phyloP scores from a whole-genome alignment of 2,888 invertebrate species.

The Pegoplata infirma region DNA sequence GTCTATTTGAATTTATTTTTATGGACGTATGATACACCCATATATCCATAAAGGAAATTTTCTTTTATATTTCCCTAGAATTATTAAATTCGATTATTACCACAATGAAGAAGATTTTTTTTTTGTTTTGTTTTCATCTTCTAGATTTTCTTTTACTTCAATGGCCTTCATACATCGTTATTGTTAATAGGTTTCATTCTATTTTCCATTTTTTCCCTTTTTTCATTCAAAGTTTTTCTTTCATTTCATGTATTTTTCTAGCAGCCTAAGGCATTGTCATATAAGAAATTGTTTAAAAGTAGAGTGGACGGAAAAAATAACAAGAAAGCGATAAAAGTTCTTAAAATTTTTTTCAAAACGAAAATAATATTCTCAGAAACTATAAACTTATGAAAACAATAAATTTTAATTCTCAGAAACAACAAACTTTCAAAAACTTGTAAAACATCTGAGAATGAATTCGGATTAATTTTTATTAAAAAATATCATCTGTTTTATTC shows the following conservation, averaged over 20 bases:
- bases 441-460: no score
- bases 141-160: neutral
- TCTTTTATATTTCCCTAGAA: conserved; percentile 7
- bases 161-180: conserved; percentile 37
- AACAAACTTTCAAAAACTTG: no score
- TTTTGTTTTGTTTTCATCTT: neutral
- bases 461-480: no score
- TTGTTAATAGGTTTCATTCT: conserved; percentile 43
- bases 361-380: no score
- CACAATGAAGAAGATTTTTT: conserved; percentile 15
- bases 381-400: no score
- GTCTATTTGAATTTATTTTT: neutral
- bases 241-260: conserved; percentile 19
- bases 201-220: neutral
- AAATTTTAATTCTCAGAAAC: no score
- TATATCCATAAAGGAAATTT: neutral
- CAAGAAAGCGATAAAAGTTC: no score
- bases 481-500: no score
- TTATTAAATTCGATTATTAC: conserved; percentile 48
- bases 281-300: no score
- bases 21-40: no score
- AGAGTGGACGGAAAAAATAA: no score
- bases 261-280: neutral
- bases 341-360: no score
- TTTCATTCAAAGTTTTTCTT: conserved; percentile 12